A percentile compares a stretch with the other conserved stretches of the same genome.
Evolutionary conservation across 2,113 vertebrate genomes (phyloP).

Genomic region (Xenopus borealis): DNA sequence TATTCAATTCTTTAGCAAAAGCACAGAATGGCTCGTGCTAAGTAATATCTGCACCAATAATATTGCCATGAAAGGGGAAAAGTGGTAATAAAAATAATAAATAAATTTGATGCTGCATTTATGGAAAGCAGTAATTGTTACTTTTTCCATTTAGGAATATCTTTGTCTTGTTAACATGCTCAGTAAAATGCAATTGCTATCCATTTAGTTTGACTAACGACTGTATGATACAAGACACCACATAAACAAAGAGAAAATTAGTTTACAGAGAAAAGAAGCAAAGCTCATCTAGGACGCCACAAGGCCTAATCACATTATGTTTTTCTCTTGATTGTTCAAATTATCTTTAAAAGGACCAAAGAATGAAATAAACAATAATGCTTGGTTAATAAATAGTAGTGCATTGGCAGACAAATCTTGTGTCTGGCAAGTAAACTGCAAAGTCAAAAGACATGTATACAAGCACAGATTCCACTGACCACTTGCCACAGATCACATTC

Average conservation of each 20-base stretch:
- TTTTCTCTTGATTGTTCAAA: slow-evolving; percentile 21
- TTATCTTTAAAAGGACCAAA: slow-evolving; percentile 35
- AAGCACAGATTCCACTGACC: no score
- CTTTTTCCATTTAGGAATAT: slow-evolving; percentile 22
- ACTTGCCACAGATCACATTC: no score
- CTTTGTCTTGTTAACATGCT: slow-evolving; percentile 29
- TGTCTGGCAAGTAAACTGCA: slow-evolving; percentile 23
- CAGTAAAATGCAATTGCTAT: neutral
- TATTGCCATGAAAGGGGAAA: slow-evolving; percentile 7
- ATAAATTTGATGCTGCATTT: slow-evolving; percentile 9
- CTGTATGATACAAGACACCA: neutral
- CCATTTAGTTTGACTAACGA: slow-evolving; percentile 15
- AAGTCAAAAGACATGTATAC: slow-evolving; percentile 19
- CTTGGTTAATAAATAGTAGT: slow-evolving; percentile 24
- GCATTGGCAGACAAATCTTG: slow-evolving; percentile 6
- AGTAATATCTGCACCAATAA: slow-evolving; percentile 25
- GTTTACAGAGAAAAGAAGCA: slow-evolving; percentile 19
- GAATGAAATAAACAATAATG: slow-evolving; percentile 32
- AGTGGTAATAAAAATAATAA: slow-evolving; percentile 21
- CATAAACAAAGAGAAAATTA: slow-evolving; percentile 20
- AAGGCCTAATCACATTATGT: slow-evolving; percentile 23
- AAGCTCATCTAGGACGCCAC: slow-evolving; percentile 19
- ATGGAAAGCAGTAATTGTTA: slow-evolving; percentile 21
- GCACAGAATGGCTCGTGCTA: slow-evolving; percentile 20
- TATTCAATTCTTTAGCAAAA: slow-evolving; percentile 19